A percentile compares a stretch with the other conserved stretches of the same genome.
Evolutionary conservation across 2,888 invertebrate genomes (phyloP).

Genomic region (Cistogaster globosa): DNA sequence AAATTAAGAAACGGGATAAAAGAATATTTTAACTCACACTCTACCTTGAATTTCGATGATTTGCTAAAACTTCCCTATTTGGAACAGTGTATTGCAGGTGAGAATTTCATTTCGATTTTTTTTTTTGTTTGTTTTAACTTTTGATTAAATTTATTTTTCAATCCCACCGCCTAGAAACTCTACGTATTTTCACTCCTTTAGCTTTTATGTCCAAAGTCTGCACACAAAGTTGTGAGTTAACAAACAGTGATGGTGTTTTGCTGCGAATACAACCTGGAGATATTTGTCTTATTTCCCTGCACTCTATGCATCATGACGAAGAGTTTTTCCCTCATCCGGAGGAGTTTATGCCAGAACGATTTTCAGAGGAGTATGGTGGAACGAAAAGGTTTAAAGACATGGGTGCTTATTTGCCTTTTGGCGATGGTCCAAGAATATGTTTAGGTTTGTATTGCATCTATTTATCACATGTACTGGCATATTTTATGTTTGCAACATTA

Average conservation of each 20-base stretch:
- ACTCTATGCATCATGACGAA: slow-evolving; percentile 74
- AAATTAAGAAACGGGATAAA: slow-evolving; percentile 75
- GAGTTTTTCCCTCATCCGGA: slow-evolving; percentile 74
- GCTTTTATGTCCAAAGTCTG: slow-evolving; percentile 73
- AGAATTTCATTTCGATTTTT: neutral
- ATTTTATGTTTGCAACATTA: slow-evolving; percentile 25
- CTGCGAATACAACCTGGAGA: slow-evolving; percentile 69
- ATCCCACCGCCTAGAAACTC: slow-evolving; percentile 70
- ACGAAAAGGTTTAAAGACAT: slow-evolving; percentile 66
- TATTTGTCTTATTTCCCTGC: slow-evolving; percentile 72
- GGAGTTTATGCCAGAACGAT: slow-evolving; percentile 76
- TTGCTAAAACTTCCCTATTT: slow-evolving; percentile 75
- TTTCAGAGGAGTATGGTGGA: slow-evolving; percentile 67
- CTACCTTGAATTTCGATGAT: slow-evolving; percentile 24
- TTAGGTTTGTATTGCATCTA: slow-evolving; percentile 71
- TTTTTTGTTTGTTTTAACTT: slow-evolving; percentile 1
- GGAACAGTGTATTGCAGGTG: slow-evolving; percentile 75
- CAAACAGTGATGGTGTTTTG: slow-evolving; percentile 70
- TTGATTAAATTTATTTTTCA: slow-evolving; percentile 27
- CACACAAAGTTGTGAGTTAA: slow-evolving; percentile 69
- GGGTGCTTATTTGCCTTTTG: slow-evolving; percentile 77
- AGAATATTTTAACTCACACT: neutral
- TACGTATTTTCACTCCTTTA: slow-evolving; percentile 75
- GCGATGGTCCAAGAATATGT: slow-evolving; percentile 77
- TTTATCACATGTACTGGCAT: slow-evolving; percentile 8